Evolutionary conservation across 2,888 invertebrate species (phyloP).

Genomic region (Sinhomidia bicolor): DNA sequence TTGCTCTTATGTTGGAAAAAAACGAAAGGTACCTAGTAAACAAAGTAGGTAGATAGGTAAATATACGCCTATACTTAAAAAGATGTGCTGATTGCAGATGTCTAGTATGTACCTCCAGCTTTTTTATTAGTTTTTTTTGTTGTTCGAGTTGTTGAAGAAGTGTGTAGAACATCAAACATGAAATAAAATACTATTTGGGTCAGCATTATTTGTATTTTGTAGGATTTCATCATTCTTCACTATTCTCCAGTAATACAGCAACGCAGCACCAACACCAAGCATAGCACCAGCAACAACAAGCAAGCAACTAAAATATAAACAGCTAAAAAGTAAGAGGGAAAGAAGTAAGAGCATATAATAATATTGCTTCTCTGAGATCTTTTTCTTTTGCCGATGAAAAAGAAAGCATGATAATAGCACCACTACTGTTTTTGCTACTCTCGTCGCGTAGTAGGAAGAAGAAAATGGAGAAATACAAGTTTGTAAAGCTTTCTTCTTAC

Average conservation of each 20-base stretch:
- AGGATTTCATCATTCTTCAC: conserved; percentile 3
- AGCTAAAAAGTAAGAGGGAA: neutral
- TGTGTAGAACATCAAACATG: neutral
- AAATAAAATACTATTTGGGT: conserved; percentile 35
- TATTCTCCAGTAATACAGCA: neutral
- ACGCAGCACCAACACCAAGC: neutral
- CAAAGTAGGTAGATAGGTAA: too few species aligned
- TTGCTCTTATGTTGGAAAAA: neutral
- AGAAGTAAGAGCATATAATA: neutral
- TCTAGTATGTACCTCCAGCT: neutral
- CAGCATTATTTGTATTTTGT: conserved; percentile 26
- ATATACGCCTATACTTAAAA: too few species aligned
- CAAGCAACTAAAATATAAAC: neutral
- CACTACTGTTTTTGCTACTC: neutral
- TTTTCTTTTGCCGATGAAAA: neutral
- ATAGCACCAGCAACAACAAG: neutral
- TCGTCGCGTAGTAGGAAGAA: neutral
- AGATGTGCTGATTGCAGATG: neutral
- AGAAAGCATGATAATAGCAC: neutral
- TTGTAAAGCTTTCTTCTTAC: too few species aligned
- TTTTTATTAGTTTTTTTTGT: neutral
- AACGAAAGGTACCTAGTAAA: too few species aligned
- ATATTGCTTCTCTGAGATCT: conserved; percentile 11
- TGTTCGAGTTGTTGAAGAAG: neutral
- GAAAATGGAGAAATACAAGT: too few species aligned